Evolutionary conservation across 2,888 invertebrate genomes (phyloP).

Genomic region (Plagodis dolabraria): DNA sequence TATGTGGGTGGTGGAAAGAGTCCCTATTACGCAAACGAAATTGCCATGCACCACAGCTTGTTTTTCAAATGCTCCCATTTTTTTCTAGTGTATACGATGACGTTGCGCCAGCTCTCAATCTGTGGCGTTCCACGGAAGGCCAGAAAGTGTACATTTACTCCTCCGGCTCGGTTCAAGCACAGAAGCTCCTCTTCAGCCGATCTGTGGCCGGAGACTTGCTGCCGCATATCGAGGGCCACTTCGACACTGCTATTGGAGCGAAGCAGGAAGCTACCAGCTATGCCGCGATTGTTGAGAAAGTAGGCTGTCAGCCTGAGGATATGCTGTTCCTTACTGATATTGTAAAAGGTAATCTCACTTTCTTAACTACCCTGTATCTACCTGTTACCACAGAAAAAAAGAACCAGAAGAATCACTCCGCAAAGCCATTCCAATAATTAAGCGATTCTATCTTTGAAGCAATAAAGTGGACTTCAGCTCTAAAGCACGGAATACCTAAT

Average conservation of each 20-base stretch:
- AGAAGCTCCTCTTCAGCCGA: slow-evolving; percentile 93
- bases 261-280: slow-evolving; percentile 93
- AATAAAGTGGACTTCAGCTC: too few relatives aligned
- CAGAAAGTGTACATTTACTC: slow-evolving; percentile 93
- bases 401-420: too few relatives aligned
- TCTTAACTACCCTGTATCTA: background rate
- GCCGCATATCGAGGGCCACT: slow-evolving; percentile 90
- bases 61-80: slow-evolving; percentile 3
- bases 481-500: too few relatives aligned
- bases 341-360: slow-evolving; percentile 86
- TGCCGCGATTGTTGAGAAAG: slow-evolving; percentile 88
- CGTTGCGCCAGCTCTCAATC: slow-evolving; percentile 89
- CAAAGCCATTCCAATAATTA: too few relatives aligned
- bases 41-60: too few relatives aligned
- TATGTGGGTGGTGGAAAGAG: too few relatives aligned
- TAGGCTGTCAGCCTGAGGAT: slow-evolving; percentile 86
- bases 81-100: slow-evolving; percentile 93
- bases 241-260: slow-evolving; percentile 93
- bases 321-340: slow-evolving; percentile 95
- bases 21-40: too few relatives aligned
- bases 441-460: too few relatives aligned
- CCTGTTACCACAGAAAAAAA: too few relatives aligned
- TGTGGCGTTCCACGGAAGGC: slow-evolving; percentile 88
- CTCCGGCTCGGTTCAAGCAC: slow-evolving; percentile 95
- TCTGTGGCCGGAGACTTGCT: slow-evolving; percentile 91